phyloP scores from a whole-genome alignment of 2,797 vertebrate genomes.

The Xenopus petersii region DNA sequence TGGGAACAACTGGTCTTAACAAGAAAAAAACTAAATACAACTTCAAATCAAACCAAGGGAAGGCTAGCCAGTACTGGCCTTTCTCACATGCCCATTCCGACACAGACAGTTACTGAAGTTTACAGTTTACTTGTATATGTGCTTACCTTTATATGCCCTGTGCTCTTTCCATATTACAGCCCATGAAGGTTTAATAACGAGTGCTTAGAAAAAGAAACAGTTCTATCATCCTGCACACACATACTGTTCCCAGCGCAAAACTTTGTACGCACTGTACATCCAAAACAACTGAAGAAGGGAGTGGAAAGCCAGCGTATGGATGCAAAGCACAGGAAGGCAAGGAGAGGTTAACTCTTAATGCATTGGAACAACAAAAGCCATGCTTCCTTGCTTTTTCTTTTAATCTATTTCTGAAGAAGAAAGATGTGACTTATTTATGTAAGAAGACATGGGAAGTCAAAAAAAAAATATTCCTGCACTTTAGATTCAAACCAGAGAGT shows the following conservation, averaged over 20 bases:
- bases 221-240: constrained; percentile 37
- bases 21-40: too few species aligned
- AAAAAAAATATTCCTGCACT: constrained; percentile 7
- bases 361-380: constrained; percentile 38
- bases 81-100: too few species aligned
- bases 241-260: neutral
- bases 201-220: constrained; percentile 19
- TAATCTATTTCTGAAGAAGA: constrained; percentile 65
- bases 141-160: constrained; percentile 19
- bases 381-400: constrained; percentile 61
- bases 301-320: constrained; percentile 46
- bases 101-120: too few species aligned
- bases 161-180: neutral
- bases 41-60: too few species aligned
- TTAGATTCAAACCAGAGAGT: neutral
- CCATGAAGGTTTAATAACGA: constrained; percentile 42
- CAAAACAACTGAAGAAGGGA: constrained; percentile 42
- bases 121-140: neutral
- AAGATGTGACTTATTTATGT: constrained; percentile 52
- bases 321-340: constrained; percentile 53
- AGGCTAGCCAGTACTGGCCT: too few species aligned
- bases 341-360: constrained; percentile 50
- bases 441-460: constrained; percentile 4
- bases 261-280: constrained; percentile 35
- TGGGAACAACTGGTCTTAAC: too few species aligned